phyloP scores from a whole-genome alignment of 2,888 invertebrate genomes.

The Ariolimax columbianus region DNA sequence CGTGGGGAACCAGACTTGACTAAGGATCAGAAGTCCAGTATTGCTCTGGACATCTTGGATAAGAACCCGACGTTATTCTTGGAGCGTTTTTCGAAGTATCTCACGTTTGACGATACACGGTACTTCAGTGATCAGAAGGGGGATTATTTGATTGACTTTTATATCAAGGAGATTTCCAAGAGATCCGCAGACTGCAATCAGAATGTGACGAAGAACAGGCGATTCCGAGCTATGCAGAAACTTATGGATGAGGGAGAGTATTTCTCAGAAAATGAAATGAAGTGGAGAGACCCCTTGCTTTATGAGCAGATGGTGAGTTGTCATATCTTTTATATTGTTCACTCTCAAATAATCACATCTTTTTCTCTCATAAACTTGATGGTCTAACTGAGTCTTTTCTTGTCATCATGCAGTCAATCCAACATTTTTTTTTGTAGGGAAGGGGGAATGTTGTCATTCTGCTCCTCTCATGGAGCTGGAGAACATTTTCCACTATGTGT shows the following conservation, averaged over 20 bases:
- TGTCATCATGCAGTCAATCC: too few species aligned
- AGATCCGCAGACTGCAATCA: constrained; percentile 57
- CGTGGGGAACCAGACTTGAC: constrained; percentile 87
- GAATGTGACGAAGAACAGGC: constrained; percentile 84
- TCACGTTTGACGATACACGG: constrained; percentile 85
- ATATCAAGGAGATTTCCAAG: constrained; percentile 82
- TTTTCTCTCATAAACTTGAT: too few species aligned
- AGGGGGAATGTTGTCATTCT: too few species aligned
- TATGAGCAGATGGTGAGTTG: constrained; percentile 88
- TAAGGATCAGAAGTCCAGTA: constrained; percentile 84
- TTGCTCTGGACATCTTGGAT: constrained; percentile 84
- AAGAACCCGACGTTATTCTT: constrained; percentile 87
- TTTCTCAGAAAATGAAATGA: constrained; percentile 95
- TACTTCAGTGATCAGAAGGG: constrained; percentile 83
- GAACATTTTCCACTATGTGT: too few species aligned
- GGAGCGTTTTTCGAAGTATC: constrained; percentile 86
- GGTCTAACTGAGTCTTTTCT: too few species aligned
- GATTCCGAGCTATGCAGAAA: constrained; percentile 89
- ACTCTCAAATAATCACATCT: too few species aligned
- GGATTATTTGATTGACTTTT: constrained; percentile 83
- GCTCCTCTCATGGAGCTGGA: too few species aligned
- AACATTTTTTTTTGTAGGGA: too few species aligned
- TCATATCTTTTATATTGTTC: too few species aligned
- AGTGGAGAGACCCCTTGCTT: constrained; percentile 91
- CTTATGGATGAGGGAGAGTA: constrained; percentile 86